Evolutionary conservation across 2,113 vertebrate genomes (phyloP).

Genomic region (Probosciger aterrimus): DNA sequence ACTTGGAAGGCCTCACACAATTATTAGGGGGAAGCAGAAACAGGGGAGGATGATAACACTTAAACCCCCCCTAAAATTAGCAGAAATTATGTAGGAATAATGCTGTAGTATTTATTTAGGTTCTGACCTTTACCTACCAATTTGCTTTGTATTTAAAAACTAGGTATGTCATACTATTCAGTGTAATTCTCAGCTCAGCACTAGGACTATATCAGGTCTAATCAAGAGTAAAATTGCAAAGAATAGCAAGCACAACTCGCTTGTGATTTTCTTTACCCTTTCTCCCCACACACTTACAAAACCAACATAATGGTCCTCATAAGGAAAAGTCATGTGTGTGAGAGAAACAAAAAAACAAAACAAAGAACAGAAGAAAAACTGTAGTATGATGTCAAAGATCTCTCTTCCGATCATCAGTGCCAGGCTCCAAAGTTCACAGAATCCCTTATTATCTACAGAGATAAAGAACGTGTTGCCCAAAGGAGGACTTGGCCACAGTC

Average conservation of each 20-base stretch:
- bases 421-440: conserved; percentile 24
- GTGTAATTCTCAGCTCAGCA: neutral
- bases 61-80: neutral
- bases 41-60: neutral
- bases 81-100: neutral
- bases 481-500: neutral
- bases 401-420: neutral
- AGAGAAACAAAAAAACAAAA: neutral
- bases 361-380: conserved; percentile 25
- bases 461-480: neutral
- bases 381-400: neutral
- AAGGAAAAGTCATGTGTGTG: neutral
- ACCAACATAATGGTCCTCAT: neutral
- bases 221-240: neutral
- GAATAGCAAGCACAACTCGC: neutral
- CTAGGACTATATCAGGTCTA: neutral
- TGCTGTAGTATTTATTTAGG: neutral
- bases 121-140: neutral
- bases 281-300: neutral
- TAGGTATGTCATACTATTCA: neutral
- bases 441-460: neutral
- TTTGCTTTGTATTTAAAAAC: neutral
- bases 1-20: neutral
- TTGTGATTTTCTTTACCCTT: neutral
- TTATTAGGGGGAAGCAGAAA: neutral